A percentile compares a stretch with the other conserved stretches of the same genome.
Evolutionary conservation across 2,113 vertebrate genomes (phyloP).

Genomic region (Ophiodon elongatus): DNA sequence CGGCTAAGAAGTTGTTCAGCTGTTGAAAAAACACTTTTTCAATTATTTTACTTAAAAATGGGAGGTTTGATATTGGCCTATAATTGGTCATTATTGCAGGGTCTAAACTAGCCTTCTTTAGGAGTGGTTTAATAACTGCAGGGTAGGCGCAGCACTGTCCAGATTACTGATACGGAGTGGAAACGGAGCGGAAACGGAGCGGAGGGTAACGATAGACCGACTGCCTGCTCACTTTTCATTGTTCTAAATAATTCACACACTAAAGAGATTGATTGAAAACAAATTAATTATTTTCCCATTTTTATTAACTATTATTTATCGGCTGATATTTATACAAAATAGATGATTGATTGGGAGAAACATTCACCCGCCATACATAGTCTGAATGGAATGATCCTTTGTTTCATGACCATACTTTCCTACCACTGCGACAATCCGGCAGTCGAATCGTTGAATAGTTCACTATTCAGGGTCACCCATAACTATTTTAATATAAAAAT

Average conservation of each 20-base stretch:
- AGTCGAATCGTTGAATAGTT: neutral
- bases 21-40: no score
- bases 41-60: no score
- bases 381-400: neutral
- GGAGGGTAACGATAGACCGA: no score
- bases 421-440: neutral
- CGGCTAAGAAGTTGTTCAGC: no score
- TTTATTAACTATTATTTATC: neutral
- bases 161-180: no score
- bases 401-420: neutral
- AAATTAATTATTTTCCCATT: neutral
- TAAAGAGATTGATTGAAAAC: neutral
- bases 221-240: no score
- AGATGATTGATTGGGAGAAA: neutral
- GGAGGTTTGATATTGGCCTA: no score
- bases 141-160: no score
- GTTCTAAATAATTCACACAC: neutral
- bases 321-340: neutral
- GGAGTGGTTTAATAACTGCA: no score
- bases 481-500: conserved; percentile 23
- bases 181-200: no score
- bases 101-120: no score
- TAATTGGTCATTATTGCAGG: no score
- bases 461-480: neutral
- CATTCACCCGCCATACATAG: neutral